Conservation (phyloP, 2,888 invertebrate genomes). For the Aphodius sticticus region DNA sequence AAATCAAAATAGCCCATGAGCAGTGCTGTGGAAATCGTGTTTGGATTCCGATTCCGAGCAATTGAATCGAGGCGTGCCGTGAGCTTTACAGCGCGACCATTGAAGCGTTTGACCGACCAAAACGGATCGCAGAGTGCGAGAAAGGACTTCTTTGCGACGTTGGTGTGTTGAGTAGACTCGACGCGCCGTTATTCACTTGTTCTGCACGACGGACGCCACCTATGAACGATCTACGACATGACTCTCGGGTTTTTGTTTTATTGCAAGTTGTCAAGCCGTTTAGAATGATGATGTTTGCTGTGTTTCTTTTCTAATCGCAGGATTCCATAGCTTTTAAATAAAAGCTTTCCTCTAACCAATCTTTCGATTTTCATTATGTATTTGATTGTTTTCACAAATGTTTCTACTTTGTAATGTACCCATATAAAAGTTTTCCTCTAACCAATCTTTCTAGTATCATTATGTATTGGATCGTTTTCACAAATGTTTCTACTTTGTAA, state of each 20-base stretch:
- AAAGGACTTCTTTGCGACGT: neutral
- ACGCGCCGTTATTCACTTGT: conserved; percentile 4
- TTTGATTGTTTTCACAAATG: too few relatives aligned
- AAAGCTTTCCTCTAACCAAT: neutral
- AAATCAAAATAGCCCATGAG: too few relatives aligned
- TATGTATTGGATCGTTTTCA: too few relatives aligned
- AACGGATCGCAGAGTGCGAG: neutral
- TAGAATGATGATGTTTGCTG: neutral
- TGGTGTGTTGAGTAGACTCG: neutral
- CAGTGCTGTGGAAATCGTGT: neutral
- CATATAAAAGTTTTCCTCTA: neutral
- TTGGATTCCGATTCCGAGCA: neutral
- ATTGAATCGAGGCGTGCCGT: neutral
- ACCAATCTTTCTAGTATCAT: too few relatives aligned
- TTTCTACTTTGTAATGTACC: too few relatives aligned
- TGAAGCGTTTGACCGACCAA: neutral
- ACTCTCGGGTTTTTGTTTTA: neutral
- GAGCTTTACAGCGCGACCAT: neutral
- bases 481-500: too few relatives aligned
- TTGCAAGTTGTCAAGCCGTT: neutral
- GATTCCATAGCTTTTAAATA: neutral
- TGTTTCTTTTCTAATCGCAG: neutral
- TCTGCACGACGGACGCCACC: conserved; percentile 4
- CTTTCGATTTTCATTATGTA: too few relatives aligned
- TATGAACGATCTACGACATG: neutral